Base-by-base conservation (phyloP, 2,888 invertebrate species). In the Chydorus sphaericus region DNA sequence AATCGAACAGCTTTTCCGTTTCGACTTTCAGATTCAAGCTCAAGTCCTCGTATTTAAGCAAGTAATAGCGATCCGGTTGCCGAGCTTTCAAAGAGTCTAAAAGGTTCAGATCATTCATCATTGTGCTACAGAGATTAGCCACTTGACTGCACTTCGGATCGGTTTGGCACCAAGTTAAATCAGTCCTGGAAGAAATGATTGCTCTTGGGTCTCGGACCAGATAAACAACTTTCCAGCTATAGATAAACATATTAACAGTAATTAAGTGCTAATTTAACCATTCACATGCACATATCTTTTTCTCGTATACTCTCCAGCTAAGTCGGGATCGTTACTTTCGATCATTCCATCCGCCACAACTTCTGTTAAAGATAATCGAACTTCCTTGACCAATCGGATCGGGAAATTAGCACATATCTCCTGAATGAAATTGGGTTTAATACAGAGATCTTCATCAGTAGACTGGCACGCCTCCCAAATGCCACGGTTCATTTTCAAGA, bases 371-470 rank as follows among this genome's bases (percentile, higher is more conserved):
- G n/a, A n/a, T n/a, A 52, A 26, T 11, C 52, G 52, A 20, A 52
- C 52, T n/a, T 31, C 36, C 36, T 52, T 52, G 52, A 52, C 36
- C 31, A 52, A 31, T 23, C 36, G 52, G 18, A 52, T 33, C 20
- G 52, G 52, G 36, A 52, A 52, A 52, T 52, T 16, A 10, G 23
- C 33, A 26, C 52, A 52, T 10, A 52, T 23, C 10, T 52, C 16
- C 20, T 23, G n/a, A 33, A 52, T 36, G 23, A 52, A 52, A 26
- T 52, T 16, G 18, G 20, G 16, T 16, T 33, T 23, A 18, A 23
- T 33, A 33, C 52, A 52, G 4, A 52, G 5, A 33, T 29, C 23
- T n/a, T 11, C 16, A 33, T 52, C 36, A n/a, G n/a, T n/a, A n/a
- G n/a, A n/a, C 18, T 7, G 16, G 18, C 48, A 48, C 5, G 5